A percentile compares a stretch with the other conserved stretches of the same genome.
Conservation (phyloP, 2,888 invertebrate species). For the Teleiodes luculella region DNA sequence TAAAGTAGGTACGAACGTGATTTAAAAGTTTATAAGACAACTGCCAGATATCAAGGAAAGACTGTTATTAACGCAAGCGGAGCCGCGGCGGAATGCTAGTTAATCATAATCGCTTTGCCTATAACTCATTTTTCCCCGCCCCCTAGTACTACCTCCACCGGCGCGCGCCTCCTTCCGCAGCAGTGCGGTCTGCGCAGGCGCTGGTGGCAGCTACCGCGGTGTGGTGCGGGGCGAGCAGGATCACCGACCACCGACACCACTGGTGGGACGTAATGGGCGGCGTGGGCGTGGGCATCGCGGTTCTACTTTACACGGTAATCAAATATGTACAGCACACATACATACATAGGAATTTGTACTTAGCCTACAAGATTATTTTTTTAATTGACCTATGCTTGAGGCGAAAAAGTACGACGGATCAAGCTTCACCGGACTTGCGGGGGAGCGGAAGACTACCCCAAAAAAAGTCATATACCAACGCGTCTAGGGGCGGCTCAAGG, state of each 20-base stretch:
- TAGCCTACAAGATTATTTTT: too few relatives aligned
- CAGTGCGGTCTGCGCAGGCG: slow-evolving; percentile 78
- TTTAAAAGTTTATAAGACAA: too few relatives aligned
- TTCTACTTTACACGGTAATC: slow-evolving; percentile 79
- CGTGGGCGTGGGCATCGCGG: slow-evolving; percentile 70
- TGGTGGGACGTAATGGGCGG: slow-evolving; percentile 89
- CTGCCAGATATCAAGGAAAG: too few relatives aligned
- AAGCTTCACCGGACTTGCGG: too few relatives aligned
- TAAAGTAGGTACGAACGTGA: too few relatives aligned
- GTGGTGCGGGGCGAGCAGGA: slow-evolving; percentile 80
- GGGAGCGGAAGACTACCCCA: too few relatives aligned
- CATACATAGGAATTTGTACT: too few relatives aligned
- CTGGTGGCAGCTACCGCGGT: slow-evolving; percentile 72
- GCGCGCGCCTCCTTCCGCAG: slow-evolving; percentile 58
- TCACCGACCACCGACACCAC: slow-evolving; percentile 85
- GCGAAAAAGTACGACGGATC: too few relatives aligned
- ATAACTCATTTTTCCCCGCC: not conserved
- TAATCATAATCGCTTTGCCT: not conserved
- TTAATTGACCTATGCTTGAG: too few relatives aligned
- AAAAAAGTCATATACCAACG: too few relatives aligned
- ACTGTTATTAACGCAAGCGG: too few relatives aligned
- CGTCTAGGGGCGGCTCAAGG: too few relatives aligned
- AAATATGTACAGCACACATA: not conserved
- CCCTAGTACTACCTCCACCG: slow-evolving; percentile 81
- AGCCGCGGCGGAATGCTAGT: not conserved